Conservation (phyloP, 2,797 vertebrate species). For the Molossus alvarezi region DNA sequence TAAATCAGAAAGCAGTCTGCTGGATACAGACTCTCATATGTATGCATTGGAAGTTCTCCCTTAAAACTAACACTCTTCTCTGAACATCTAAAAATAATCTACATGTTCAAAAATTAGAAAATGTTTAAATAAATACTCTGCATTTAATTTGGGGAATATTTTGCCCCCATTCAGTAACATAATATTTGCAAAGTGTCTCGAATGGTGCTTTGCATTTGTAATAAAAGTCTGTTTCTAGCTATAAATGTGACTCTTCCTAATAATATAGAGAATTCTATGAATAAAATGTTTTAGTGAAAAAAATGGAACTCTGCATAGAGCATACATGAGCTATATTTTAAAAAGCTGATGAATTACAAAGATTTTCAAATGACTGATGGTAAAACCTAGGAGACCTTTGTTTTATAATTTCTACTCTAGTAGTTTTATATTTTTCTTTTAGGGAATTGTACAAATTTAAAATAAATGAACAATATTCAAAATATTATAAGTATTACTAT, state of each 20-base stretch:
- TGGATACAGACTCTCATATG: too few species aligned
- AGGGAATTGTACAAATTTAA: neutral
- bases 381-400: neutral
- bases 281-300: neutral
- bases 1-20: neutral
- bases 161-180: neutral
- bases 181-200: slow-evolving; percentile 11
- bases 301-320: neutral
- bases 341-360: neutral
- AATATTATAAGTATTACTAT: neutral
- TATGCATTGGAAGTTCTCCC: neutral
- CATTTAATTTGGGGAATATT: neutral
- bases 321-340: neutral
- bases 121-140: neutral
- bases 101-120: neutral
- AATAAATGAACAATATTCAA: neutral
- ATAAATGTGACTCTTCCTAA: neutral
- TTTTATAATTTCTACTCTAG: slow-evolving; percentile 24
- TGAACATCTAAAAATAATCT: neutral
- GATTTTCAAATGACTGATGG: neutral
- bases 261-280: neutral
- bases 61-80: neutral
- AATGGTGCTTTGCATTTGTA: neutral
- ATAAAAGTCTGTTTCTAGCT: slow-evolving; percentile 1
- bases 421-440: slow-evolving; percentile 24